Base-by-base conservation (phyloP, 2,113 vertebrate species). In the Monarcha castaneiventris region DNA sequence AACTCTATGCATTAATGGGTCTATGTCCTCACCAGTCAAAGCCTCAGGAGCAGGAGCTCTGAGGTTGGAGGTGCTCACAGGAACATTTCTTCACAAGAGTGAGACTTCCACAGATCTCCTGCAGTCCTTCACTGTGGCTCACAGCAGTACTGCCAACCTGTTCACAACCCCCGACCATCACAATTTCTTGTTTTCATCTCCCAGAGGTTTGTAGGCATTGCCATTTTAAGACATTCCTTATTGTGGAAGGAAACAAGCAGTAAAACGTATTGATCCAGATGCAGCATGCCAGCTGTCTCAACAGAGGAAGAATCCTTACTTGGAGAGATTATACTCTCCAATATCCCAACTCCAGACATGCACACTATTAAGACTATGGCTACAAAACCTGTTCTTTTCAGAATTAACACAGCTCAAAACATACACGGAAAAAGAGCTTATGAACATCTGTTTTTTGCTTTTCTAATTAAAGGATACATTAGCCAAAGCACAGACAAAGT, bases 201-300 rank as follows among this genome's bases (percentile, higher is more conserved):
- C 16, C 14, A 56, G 58, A 78, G 16, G 6, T 30, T 49, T n/a
- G 5, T 1, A 68, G 9, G 22, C 29, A 54, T 0, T 6, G 2
- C 10, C 21, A 78, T 12, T 39, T 67, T 33, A 72, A 66, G 16
- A 52, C 11, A 6, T 7, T 74, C 11, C 25, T 41, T 69, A 56
- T 4, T 27, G 14, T 27, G 14, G 41, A 74, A 73, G 13, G 13
- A 56, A 89, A 59, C 15, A 46, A 73, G 14, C 5, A 16, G 10
- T 26, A 37, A 80, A 55, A 52, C 1, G 2, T 35, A 48, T 1
- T 63, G 59, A 81, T 80, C 33, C 39, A 87, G 41, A 59, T 14
- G 18, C 18, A 52, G 37, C 30, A 52, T 7, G 18, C 33, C 59
- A 92, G 16, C 20, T 59, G 35, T n/a, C 62, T 75, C 43, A 73